These are phyloP conservation scores for Tenodera sinensis DNA, from an alignment of 2,888 invertebrate species.

Conservation along the genomic window DNA sequence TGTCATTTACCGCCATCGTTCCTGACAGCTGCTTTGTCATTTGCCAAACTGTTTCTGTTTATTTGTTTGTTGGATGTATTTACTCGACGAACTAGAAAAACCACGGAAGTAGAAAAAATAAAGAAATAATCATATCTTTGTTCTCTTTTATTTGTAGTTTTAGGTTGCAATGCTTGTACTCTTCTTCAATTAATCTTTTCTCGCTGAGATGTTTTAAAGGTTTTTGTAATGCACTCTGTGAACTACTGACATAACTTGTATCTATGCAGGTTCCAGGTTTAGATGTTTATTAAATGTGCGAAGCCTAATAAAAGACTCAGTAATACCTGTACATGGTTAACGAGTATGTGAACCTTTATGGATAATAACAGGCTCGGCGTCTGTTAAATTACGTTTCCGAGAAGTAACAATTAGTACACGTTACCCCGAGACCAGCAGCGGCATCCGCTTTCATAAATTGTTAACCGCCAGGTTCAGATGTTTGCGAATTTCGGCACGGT, in stretches of 20 bases:
- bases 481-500: background rate
- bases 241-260: background rate
- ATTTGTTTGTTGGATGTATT: too few species aligned
- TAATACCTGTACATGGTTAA: background rate
- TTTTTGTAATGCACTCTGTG: background rate
- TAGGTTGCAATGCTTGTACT: too few species aligned
- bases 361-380: background rate
- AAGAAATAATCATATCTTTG: too few species aligned
- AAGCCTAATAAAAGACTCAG: background rate
- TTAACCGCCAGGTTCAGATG: background rate
- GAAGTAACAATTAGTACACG: background rate
- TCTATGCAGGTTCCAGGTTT: background rate
- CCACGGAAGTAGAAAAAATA: too few species aligned
- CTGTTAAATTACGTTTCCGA: background rate
- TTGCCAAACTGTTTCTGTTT: too few species aligned
- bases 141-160: too few species aligned
- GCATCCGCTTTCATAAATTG: background rate
- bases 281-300: background rate
- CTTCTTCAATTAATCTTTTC: too few species aligned
- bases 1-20: too few species aligned
- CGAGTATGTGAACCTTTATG: background rate
- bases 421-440: background rate
- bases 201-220: too few species aligned
- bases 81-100: too few species aligned
- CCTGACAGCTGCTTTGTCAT: too few species aligned